Conservation (phyloP, 2,888 invertebrate species). For the Netelia fuscicornis region DNA sequence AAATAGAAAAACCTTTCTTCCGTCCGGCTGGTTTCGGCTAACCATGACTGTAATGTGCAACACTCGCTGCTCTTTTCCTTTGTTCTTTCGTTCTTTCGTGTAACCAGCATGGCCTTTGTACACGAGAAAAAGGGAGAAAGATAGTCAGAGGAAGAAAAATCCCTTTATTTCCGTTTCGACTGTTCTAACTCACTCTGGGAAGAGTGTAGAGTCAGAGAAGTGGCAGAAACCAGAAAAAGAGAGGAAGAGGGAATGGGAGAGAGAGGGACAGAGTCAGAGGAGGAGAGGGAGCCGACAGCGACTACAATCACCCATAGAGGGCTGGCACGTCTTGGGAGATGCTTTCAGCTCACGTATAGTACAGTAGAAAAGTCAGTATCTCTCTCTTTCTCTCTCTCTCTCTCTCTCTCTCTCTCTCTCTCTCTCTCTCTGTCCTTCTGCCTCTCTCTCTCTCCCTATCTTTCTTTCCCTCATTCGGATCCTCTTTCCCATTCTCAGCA, state of each 20-base stretch:
- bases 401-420: constrained; percentile 3
- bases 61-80: constrained; percentile 16
- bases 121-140: neutral
- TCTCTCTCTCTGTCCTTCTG: constrained; percentile 19
- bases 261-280: constrained; percentile 26
- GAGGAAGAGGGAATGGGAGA: neutral
- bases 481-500: constrained; percentile 55
- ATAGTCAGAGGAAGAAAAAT: constrained; percentile 25
- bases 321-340: constrained; percentile 65
- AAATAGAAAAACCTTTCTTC: constrained; percentile 15
- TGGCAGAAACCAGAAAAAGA: constrained; percentile 10
- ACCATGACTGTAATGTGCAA: constrained; percentile 31
- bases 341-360: constrained; percentile 64
- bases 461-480: constrained; percentile 34
- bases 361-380: constrained; percentile 63
- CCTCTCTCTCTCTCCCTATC: neutral
- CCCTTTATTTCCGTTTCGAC: constrained; percentile 62
- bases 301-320: constrained; percentile 51
- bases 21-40: constrained; percentile 20
- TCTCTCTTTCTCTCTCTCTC: constrained; percentile 31
- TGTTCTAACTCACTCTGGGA: constrained; percentile 45
- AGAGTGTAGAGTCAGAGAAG: constrained; percentile 16
- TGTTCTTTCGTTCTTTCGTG: constrained; percentile 26
- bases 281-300: neutral
- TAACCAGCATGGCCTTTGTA: constrained; percentile 35